These are phyloP conservation scores for Tyria jacobaeae DNA, from an alignment of 2,888 invertebrate genomes.

Conservation along the genomic window DNA sequence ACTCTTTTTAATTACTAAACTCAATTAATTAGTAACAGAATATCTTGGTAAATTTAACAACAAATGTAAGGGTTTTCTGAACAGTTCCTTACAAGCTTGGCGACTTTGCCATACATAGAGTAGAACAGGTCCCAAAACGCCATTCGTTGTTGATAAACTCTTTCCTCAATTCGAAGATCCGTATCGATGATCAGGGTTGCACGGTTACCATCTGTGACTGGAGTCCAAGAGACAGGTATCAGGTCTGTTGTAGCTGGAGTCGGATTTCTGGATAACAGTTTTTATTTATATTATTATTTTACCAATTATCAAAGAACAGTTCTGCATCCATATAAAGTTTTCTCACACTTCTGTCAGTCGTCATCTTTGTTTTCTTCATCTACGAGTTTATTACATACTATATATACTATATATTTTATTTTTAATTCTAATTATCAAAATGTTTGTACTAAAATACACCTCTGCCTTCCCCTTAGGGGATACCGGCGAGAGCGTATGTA, in stretches of 20 bases:
- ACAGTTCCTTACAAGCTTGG: conserved; percentile 63
- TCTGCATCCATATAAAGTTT: no score
- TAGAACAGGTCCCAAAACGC: conserved; percentile 82
- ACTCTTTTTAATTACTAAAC: neutral
- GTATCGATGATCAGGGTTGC: conserved; percentile 72
- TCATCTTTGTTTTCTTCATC: no score
- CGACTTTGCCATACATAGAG: conserved; percentile 66
- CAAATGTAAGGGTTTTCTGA: conserved; percentile 34
- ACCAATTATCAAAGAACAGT: no score
- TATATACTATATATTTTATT: no score
- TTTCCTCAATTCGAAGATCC: conserved; percentile 59
- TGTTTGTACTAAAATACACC: no score
- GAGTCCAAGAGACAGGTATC: conserved; percentile 67
- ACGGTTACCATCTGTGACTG: conserved; percentile 59
- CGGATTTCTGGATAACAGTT: conserved; percentile 67
- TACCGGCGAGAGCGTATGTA: no score
- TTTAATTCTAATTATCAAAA: no score
- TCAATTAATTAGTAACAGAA: neutral
- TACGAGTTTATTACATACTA: no score
- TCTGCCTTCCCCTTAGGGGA: no score
- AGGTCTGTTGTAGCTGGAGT: conserved; percentile 62
- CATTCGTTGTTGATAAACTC: conserved; percentile 71
- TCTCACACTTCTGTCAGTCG: no score
- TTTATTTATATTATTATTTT: no score
- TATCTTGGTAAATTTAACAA: conserved; percentile 22